Evolutionary conservation across 2,888 invertebrate species (phyloP), one percentile per base, ranked within the genome.

Genomic region (Chalcis sispes): DNA sequence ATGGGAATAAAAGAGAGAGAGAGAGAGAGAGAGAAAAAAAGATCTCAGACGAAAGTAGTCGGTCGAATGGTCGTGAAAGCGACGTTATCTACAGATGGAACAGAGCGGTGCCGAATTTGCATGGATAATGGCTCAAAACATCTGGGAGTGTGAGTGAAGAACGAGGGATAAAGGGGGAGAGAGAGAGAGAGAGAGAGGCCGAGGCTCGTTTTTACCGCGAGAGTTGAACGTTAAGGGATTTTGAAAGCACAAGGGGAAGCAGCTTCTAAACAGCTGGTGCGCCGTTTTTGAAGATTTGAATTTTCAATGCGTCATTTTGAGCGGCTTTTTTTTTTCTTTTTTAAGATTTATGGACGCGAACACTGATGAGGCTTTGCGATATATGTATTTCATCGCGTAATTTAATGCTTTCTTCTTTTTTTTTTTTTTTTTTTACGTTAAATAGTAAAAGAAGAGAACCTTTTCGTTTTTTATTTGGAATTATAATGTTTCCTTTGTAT

Each of bases 211-310:
- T 74, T 74, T 62, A 59, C 54, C 52, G 42, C 18, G 54, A 27
- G 67, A 67, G 70, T 58, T 58, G 23, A n/a, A 54, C 64, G 61
- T 70, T 65, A 64, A 64, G 58, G 70, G 61, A 69, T 64, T 70
- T 75, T 42, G 36, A 50, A 20, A 20, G n/a, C n/a, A 36, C 62
- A 52, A 36, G 58, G 40, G 42, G 23, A 36, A 8, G 52, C 13
- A n/a, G 54, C 23, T 32, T 25, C 66, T 72, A 59, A 76, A 72
- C 75, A 74, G 74, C 74, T 72, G 75, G 25, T 54, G 67, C 66
- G 7, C 64, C 54, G 61, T 70, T 75, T 70, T 75, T 75, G 64
- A 40, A 64, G 64, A 75, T 75, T 75, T 75, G 75, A 70, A 75
- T 75, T 70, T 75, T 70, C 75, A 75, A 70, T 70, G 73, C 25